Base-by-base conservation (phyloP, 2,888 invertebrate genomes). In the Stramonita haemastoma region DNA sequence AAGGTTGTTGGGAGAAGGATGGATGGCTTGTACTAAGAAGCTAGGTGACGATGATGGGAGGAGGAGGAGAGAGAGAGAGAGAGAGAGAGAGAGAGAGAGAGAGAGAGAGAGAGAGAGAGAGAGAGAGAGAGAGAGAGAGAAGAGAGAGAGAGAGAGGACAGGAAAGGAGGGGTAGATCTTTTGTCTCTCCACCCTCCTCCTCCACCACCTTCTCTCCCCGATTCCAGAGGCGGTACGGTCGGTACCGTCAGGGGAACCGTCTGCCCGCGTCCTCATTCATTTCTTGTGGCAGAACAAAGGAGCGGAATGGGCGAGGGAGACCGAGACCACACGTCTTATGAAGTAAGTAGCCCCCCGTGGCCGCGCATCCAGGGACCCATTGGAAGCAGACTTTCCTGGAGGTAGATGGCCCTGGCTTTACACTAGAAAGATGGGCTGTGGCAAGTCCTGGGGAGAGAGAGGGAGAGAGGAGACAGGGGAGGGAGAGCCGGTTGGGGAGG, bases 281-380 rank as follows among this genome's bases (percentile, higher is more conserved):
- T 32, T 34, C 32, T 79, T 32, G 17, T 79, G 79, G 34, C 79
- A 79, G 79, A 79, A 32, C 79, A 34, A 79, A 79, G 79, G 32
- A 34, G 34, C 1, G 32, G 34, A 15, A 79, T 34, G 17, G 34
- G 79, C 2, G 19, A 26, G 79, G 34, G 32, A 26, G 32, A 29
- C 34, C 11, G 79, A 34, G 79, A 34, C 79, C 79, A 79, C 32
- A 34, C 79, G 34, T 32, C 34, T 34, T 79, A 79, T 15, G 32
- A 79, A 79, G 79, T 79, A 79, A 79, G 79, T 79, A 34, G 79
- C 34, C 79, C 79, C 79, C 79, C 32, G 79, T 17, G 79, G 79
- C 32, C 22, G 15, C 13, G 17, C 79, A 34, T 79, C 34, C 79
- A 34, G 79, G 34, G 79, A 34, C 22, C 34, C 11, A 26, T 79